phyloP scores from a whole-genome alignment of 2,888 invertebrate species.

The Pollenia angustigena region DNA sequence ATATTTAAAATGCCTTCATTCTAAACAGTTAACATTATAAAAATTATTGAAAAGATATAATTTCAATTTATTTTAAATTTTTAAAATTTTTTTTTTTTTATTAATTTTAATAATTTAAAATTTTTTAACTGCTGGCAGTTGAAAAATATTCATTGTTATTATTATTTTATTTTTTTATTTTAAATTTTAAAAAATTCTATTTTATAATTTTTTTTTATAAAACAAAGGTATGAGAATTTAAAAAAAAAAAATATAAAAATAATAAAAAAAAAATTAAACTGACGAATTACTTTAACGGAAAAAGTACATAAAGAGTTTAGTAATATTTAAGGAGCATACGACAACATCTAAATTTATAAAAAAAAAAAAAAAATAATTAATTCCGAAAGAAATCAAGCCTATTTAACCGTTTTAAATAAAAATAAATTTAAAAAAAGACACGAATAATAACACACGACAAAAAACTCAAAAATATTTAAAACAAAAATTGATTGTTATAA shows the following conservation, averaged over 20 bases:
- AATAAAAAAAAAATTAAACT: conserved; percentile 53
- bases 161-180: not conserved
- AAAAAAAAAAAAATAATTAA: conserved; percentile 48
- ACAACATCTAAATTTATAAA: conserved; percentile 48
- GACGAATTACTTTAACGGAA: conserved; percentile 75
- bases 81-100: not conserved
- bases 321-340: conserved; percentile 58
- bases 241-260: conserved; percentile 63
- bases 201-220: conserved; percentile 18
- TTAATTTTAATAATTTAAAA: not conserved
- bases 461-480: conserved; percentile 67
- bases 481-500: conserved; percentile 65
- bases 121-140: conserved; percentile 72
- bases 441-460: conserved; percentile 70
- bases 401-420: conserved; percentile 64
- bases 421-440: conserved; percentile 67
- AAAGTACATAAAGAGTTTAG: conserved; percentile 74
- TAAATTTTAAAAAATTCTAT: not conserved
- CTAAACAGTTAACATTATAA: conserved; percentile 73
- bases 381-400: conserved; percentile 61
- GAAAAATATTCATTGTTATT: conserved; percentile 27
- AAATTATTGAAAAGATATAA: conserved; percentile 21
- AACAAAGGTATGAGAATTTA: conserved; percentile 64
- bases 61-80: not conserved
- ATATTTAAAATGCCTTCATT: conserved; percentile 74